phyloP scores from a whole-genome alignment of 1,140 invertebrate genomes.

The Aphaenogaster floridana region DNA sequence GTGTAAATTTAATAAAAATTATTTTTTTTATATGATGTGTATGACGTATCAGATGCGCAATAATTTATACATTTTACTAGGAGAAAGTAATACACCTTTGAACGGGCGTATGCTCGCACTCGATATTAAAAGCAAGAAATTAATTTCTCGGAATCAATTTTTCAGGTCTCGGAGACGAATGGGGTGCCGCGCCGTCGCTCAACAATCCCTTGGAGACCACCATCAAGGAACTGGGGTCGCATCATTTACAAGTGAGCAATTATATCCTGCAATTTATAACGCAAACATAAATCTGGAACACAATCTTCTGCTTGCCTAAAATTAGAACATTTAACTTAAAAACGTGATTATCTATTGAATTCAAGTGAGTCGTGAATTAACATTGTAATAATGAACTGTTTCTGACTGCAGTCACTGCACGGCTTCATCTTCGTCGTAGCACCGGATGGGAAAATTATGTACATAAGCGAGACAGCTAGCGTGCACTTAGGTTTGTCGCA shows the following conservation, averaged over 20 bases:
- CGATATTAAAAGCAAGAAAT: not conserved
- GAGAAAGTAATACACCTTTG: not conserved
- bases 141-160: constrained; percentile 66
- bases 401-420: constrained; percentile 93
- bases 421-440: constrained; percentile 99
- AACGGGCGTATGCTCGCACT: not conserved
- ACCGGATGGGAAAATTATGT: constrained; percentile 99
- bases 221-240: constrained; percentile 96
- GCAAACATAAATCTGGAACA: constrained; percentile 3
- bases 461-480: constrained; percentile 99
- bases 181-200: constrained; percentile 93
- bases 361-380: not conserved
- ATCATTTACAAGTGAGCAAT: constrained; percentile 95
- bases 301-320: not conserved
- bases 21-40: too few relatives aligned
- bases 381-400: constrained; percentile 18
- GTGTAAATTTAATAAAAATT: not conserved
- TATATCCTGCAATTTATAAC: too few relatives aligned
- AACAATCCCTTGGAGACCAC: constrained; percentile 91
- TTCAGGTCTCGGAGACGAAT: constrained; percentile 97
- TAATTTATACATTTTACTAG: not conserved
- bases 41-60: not conserved
- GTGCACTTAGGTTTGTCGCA: constrained; percentile 98
- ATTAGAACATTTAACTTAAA: constrained; percentile 3
- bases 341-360: not conserved